A percentile compares a stretch with the other conserved stretches of the same genome.
Evolutionary conservation across 2,888 invertebrate species (phyloP).

Genomic region (Acleris holmiana): DNA sequence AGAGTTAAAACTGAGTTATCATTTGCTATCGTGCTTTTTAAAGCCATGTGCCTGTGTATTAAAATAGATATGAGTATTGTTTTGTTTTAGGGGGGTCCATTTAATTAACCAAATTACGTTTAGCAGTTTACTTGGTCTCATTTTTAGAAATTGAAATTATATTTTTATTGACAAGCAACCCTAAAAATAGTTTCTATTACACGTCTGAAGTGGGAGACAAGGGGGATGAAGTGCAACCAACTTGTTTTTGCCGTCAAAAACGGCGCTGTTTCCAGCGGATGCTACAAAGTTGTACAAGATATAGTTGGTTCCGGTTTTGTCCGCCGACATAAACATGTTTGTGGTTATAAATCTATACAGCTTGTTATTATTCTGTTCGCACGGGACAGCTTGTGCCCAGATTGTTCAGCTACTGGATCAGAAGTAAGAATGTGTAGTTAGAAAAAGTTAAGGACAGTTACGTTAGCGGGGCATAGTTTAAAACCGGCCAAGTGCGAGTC

Average conservation of each 20-base stretch:
- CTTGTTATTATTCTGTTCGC: slow-evolving; percentile 27
- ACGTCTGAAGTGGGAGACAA: slow-evolving; percentile 19
- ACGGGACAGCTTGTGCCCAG: slow-evolving; percentile 14
- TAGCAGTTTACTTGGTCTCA: too few species aligned
- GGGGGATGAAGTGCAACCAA: slow-evolving; percentile 9
- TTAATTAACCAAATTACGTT: too few species aligned
- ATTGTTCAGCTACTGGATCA: slow-evolving; percentile 23
- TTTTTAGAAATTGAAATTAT: background rate
- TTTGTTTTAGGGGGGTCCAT: too few species aligned
- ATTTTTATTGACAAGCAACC: slow-evolving; percentile 9
- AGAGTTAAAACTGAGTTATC: too few species aligned
- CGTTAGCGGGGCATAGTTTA: background rate
- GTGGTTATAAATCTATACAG: slow-evolving; percentile 21
- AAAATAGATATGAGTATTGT: too few species aligned
- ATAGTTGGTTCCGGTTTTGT: slow-evolving; percentile 6
- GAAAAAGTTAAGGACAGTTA: slow-evolving; percentile 4
- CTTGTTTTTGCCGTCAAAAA: slow-evolving; percentile 5
- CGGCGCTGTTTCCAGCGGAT: background rate
- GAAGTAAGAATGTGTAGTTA: slow-evolving; percentile 18
- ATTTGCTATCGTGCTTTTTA: too few species aligned
- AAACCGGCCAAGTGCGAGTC: too few species aligned
- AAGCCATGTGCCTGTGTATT: too few species aligned
- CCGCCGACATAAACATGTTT: slow-evolving; percentile 5
- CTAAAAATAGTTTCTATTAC: slow-evolving; percentile 23
- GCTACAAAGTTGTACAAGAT: background rate